Percentiles rank a stretch among this genome's conserved stretches.
phyloP scores from a whole-genome alignment of 2,113 vertebrate species.

The Leptobrachium ailaonicum region DNA sequence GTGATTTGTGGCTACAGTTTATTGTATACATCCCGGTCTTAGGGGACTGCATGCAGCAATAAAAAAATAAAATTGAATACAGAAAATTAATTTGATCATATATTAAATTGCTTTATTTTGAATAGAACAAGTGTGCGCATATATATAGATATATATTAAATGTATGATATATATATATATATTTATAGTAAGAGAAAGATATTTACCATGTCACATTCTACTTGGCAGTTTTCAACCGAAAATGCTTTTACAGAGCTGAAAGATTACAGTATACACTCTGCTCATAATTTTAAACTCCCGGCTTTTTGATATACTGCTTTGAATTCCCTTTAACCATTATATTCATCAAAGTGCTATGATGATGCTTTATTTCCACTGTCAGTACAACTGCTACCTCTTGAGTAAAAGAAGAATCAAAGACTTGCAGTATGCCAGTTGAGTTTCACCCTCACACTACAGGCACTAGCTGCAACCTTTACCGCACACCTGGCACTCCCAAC shows the following conservation, averaged over 20 bases:
- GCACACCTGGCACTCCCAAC: conserved; percentile 81
- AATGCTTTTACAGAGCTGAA: conserved; percentile 45
- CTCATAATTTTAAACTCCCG: conserved; percentile 58
- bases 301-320: conserved; percentile 64
- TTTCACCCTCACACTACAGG: conserved; percentile 67
- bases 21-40: no score
- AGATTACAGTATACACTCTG: conserved; percentile 56
- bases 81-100: no score
- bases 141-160: not conserved
- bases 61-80: no score
- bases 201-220: not conserved
- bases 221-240: not conserved
- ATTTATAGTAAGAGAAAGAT: not conserved
- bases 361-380: conserved; percentile 73
- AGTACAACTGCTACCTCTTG: conserved; percentile 75
- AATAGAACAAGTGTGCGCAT: no score
- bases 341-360: conserved; percentile 67
- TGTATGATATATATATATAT: conserved; percentile 1
- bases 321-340: conserved; percentile 65
- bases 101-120: no score
- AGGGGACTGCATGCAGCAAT: no score
- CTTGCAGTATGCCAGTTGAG: conserved; percentile 79
- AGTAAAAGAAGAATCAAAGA: conserved; percentile 82
- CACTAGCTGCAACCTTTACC: conserved; percentile 60
- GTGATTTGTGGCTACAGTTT: no score